phyloP scores from a whole-genome alignment of 2,113 vertebrate genomes.

The Planiliza haematocheilus region DNA sequence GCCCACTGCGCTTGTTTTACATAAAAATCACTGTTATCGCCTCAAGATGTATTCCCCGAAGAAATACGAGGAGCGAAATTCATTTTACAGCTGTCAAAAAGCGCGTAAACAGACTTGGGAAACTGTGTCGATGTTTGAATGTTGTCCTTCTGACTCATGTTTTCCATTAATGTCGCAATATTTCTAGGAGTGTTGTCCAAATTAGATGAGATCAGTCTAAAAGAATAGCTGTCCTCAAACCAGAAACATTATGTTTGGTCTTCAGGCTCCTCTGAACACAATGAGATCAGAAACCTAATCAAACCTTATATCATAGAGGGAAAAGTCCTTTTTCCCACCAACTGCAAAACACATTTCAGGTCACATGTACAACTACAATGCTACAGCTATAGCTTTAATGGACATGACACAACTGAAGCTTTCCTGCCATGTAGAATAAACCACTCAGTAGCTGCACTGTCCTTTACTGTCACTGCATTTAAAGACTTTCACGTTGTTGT shows the following conservation, averaged over 20 bases:
- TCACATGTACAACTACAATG: not conserved
- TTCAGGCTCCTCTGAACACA: not conserved
- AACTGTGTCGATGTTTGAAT: slow-evolving; percentile 28
- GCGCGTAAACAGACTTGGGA: slow-evolving; percentile 21
- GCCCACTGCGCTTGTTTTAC: slow-evolving; percentile 19
- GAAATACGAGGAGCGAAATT: not conserved
- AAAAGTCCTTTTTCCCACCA: too few relatives aligned
- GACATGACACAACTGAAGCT: not conserved
- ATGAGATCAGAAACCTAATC: too few relatives aligned
- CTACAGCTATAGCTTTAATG: not conserved
- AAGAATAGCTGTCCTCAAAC: slow-evolving; percentile 3
- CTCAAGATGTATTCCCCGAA: slow-evolving; percentile 10
- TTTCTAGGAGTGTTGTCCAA: slow-evolving; percentile 16
- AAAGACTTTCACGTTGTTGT: not conserved
- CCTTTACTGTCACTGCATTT: not conserved
- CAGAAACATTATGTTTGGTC: not conserved
- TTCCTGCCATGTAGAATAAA: slow-evolving; percentile 4
- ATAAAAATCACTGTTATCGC: slow-evolving; percentile 33
- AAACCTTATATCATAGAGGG: too few relatives aligned
- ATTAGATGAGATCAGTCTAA: slow-evolving; percentile 41
- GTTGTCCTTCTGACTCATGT: slow-evolving; percentile 37
- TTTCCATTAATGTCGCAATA: slow-evolving; percentile 48
- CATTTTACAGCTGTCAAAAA: slow-evolving; percentile 41
- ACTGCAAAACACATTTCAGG: slow-evolving; percentile 6
- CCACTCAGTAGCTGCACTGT: not conserved